Conservation (phyloP, 1,140 invertebrate species). For the Varroa destructor region DNA sequence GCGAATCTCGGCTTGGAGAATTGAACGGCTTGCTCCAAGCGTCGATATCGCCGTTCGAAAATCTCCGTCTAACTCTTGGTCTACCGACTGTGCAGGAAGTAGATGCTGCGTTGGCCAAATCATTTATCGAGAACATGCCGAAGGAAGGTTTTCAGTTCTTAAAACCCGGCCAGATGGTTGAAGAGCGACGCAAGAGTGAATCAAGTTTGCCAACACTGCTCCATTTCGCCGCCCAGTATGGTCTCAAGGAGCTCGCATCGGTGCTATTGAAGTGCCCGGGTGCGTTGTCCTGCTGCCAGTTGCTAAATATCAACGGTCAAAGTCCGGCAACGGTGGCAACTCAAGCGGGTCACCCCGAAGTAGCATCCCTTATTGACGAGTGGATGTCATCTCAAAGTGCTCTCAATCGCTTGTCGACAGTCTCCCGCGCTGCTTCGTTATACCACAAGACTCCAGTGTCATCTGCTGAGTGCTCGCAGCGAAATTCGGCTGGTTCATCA, state of each 20-base stretch:
- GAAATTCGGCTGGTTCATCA: slow-evolving; percentile 8
- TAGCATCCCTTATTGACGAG: slow-evolving; percentile 57
- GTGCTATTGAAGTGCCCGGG: slow-evolving; percentile 68
- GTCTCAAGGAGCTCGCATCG: slow-evolving; percentile 63
- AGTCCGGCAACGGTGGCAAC: slow-evolving; percentile 66
- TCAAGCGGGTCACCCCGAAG: slow-evolving; percentile 52
- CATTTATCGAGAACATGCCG: slow-evolving; percentile 53
- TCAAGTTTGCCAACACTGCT: slow-evolving; percentile 58
- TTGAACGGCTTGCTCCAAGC: slow-evolving; percentile 61
- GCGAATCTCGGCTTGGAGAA: slow-evolving; percentile 63
- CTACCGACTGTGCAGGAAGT: slow-evolving; percentile 60
- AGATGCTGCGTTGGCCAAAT: slow-evolving; percentile 62
- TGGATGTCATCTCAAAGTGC: slow-evolving; percentile 20
- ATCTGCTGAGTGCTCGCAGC: slow-evolving; percentile 22
- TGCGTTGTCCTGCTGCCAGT: slow-evolving; percentile 59
- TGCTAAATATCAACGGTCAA: slow-evolving; percentile 59
- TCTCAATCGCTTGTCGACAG: slow-evolving; percentile 1
- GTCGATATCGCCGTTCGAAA: slow-evolving; percentile 63
- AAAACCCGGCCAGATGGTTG: slow-evolving; percentile 4
- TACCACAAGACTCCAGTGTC: slow-evolving; percentile 23
- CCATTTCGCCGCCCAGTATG: slow-evolving; percentile 72
- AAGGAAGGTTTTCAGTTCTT: slow-evolving; percentile 32
- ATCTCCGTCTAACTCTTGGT: slow-evolving; percentile 70
- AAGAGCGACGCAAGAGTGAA: slow-evolving; percentile 24
- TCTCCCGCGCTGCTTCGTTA: slow-evolving; percentile 12